These are phyloP conservation scores for Eubasilissa splendida DNA, from an alignment of 2,888 invertebrate genomes.

Conservation along the genomic window DNA sequence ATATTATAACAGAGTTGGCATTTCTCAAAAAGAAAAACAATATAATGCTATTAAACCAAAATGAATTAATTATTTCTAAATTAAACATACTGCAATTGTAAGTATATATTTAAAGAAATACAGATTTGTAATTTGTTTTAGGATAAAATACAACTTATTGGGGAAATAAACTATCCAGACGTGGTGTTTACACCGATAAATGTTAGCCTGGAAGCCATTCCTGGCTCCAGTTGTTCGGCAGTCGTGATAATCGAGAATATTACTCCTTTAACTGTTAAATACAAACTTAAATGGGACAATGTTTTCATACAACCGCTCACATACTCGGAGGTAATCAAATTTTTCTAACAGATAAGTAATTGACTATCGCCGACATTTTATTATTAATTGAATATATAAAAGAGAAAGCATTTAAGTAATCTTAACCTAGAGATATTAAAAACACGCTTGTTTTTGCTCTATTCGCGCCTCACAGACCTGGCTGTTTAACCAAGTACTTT, in stretches of 20 bases:
- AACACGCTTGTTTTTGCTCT: no score
- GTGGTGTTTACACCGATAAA: conserved; percentile 32
- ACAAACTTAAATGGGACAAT: conserved; percentile 24
- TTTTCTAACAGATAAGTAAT: neutral
- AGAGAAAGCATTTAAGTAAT: no score
- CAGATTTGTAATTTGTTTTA: conserved; percentile 23
- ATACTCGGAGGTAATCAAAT: conserved; percentile 28
- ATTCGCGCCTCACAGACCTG: no score
- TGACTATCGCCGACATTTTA: no score
- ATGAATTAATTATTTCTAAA: no score
- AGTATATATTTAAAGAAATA: neutral
- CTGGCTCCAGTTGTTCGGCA: neutral
- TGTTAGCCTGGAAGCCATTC: conserved; percentile 36
- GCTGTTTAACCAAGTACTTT: no score
- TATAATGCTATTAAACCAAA: no score
- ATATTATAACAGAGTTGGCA: no score
- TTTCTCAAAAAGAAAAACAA: no score
- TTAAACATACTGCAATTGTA: no score
- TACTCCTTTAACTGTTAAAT: conserved; percentile 44
- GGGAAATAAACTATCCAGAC: conserved; percentile 45
- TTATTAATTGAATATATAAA: no score
- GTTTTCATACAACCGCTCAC: conserved; percentile 38
- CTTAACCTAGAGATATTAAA: no score
- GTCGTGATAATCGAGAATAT: conserved; percentile 37
- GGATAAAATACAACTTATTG: conserved; percentile 38